Base-by-base conservation (phyloP, 2,888 invertebrate genomes). In the Hypselothyrea guttata region DNA sequence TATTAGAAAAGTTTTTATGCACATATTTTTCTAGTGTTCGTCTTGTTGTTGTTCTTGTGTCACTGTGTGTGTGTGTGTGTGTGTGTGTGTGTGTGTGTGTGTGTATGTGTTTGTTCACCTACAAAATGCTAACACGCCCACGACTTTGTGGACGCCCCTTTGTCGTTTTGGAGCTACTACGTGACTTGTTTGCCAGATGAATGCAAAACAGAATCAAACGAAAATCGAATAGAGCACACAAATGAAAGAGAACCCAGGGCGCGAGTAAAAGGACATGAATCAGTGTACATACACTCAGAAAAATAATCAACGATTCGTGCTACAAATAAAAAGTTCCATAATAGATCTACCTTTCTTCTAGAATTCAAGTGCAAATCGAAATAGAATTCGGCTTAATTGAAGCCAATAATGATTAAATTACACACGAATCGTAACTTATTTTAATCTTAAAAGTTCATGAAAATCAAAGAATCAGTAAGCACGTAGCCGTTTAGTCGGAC, bases 1-100 rank as follows among this genome's bases (percentile, higher is more conserved):
- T 85, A 81, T 81, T 83, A 85, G 85, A 81, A 85, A 81, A 85
- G 85, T 81, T 81, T 22, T 85, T 79, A 85, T 85, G 73, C 85
- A 84, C 85, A 84, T 75, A 84, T 78, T 78, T 81, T 65, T 68
- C 73, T 81, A 67, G 61, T 51, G 52, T 54, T 60, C 52, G 54
- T 31, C 49, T 40, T 60, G 59, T 68, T 57, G 33, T 56, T 58
- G 40, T 49, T 53, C 18, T 59, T 53, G 34, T 37, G 31, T 53
- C 27, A 4, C 7, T 38, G 7, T 34, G 1, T n/a, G 5, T 42
- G 7, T 45, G n/a, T 40, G 5, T 41, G 4, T 54, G 31, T 53
- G 34, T 8, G 7, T 38, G 7, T 34, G 1, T n/a, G 5, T 41
- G 7, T 44, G 9, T 38, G 5, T 41, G 4, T 35, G 7, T 46